Evolutionary conservation across 2,797 vertebrate genomes (phyloP).

Genomic region (Limnodromus scolopaceus): DNA sequence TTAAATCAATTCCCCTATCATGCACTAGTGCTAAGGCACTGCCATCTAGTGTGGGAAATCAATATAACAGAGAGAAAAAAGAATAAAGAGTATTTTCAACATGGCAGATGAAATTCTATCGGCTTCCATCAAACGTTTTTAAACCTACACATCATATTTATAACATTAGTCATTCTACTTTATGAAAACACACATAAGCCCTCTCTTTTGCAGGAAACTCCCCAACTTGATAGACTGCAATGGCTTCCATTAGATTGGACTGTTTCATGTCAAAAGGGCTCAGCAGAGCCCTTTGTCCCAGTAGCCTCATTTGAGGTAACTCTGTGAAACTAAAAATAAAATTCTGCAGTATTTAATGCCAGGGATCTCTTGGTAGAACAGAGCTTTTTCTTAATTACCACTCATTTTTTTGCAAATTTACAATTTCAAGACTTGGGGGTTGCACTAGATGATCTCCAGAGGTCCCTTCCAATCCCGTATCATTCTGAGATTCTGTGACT

Average conservation of each 20-base stretch:
- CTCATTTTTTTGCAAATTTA: background rate
- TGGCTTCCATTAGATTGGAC: background rate
- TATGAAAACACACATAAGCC: background rate
- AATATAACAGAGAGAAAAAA: background rate
- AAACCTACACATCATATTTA: background rate
- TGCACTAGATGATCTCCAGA: too few species aligned
- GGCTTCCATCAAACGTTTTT: background rate
- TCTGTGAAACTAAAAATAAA: background rate
- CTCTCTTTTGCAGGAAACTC: background rate
- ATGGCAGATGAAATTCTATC: background rate
- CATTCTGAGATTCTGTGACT: background rate
- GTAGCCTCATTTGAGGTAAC: background rate
- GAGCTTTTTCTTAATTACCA: background rate
- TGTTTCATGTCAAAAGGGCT: background rate
- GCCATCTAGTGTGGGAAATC: slow-evolving; percentile 68
- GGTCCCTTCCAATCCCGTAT: too few species aligned
- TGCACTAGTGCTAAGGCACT: slow-evolving; percentile 58
- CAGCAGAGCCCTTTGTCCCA: background rate
- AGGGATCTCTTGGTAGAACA: background rate
- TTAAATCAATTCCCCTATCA: slow-evolving; percentile 24
- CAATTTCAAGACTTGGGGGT: background rate
- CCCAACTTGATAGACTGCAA: background rate
- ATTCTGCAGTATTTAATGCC: background rate
- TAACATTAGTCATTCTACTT: background rate
- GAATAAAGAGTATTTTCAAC: background rate